Conservation (phyloP, 2,797 vertebrate genomes). For the Ciconia nigra region DNA sequence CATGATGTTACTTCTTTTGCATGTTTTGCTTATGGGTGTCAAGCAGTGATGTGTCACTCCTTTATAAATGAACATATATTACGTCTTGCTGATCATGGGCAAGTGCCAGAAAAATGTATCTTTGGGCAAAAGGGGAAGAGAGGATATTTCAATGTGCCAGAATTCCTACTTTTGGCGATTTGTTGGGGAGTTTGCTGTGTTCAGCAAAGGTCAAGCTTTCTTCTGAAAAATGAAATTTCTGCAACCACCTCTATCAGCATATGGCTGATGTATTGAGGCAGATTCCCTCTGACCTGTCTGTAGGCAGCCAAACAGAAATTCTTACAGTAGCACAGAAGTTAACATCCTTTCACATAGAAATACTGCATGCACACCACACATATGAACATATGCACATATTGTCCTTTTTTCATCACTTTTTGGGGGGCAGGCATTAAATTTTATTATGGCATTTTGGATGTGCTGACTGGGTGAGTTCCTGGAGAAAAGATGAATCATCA, state of each 20-base stretch:
- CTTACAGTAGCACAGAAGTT: not conserved
- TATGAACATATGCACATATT: not conserved
- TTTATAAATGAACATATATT: not conserved
- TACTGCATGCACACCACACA: not conserved
- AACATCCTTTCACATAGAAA: not conserved
- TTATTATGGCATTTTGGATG: not conserved
- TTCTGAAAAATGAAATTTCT: not conserved
- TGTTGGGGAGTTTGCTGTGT: not conserved
- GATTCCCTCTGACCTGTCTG: not conserved
- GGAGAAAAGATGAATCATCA: conserved; percentile 33
- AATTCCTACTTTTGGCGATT: not conserved
- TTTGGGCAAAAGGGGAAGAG: not conserved
- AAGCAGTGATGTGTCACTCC: not conserved
- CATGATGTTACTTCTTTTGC: not conserved
- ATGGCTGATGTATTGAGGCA: not conserved
- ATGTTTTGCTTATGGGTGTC: not conserved
- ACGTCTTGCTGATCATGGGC: not conserved
- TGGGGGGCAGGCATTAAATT: fast-evolving
- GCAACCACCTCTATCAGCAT: not conserved
- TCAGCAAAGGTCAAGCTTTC: not conserved
- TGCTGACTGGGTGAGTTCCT: conserved; percentile 1
- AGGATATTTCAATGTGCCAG: not conserved
- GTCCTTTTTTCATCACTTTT: not conserved
- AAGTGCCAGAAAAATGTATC: not conserved
- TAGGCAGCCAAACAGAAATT: not conserved